phyloP scores from a whole-genome alignment of 1,140 invertebrate species.

The Calliphora vicina region DNA sequence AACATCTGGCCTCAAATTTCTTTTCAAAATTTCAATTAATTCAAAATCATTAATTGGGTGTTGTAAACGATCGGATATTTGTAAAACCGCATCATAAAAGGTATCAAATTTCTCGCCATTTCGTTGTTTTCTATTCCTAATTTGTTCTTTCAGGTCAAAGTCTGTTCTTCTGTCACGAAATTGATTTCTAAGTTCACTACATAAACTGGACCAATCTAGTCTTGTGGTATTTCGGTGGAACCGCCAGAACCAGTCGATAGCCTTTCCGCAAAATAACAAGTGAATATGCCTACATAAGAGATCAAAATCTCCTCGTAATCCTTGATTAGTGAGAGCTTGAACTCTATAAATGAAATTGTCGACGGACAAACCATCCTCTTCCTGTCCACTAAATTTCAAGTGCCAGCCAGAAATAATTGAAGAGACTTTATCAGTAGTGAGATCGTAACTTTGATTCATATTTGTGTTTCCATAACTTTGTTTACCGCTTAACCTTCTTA shows the following conservation, averaged over 20 bases:
- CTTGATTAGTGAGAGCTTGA: neutral
- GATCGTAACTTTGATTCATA: neutral
- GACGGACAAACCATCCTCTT: neutral
- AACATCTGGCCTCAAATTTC: neutral
- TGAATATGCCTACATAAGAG: neutral
- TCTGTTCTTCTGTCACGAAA: neutral
- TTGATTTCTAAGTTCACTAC: neutral
- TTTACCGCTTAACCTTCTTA: too few species aligned
- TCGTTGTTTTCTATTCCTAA: neutral
- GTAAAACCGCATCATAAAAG: neutral
- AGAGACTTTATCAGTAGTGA: neutral
- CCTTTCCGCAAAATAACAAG: too few species aligned
- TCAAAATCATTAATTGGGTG: neutral
- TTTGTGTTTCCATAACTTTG: neutral
- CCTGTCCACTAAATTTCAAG: neutral
- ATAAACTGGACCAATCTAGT: neutral
- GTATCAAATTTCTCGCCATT: neutral
- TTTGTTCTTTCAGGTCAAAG: neutral
- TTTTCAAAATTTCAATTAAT: neutral
- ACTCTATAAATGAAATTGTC: neutral
- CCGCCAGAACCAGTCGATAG: neutral
- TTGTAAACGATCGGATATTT: neutral
- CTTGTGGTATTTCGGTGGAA: neutral
- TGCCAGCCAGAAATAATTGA: neutral
- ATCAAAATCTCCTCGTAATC: neutral